A percentile compares a stretch with the other conserved stretches of the same genome.
phyloP scores from a whole-genome alignment of 2,113 vertebrate species.

The Axis porcinus region DNA sequence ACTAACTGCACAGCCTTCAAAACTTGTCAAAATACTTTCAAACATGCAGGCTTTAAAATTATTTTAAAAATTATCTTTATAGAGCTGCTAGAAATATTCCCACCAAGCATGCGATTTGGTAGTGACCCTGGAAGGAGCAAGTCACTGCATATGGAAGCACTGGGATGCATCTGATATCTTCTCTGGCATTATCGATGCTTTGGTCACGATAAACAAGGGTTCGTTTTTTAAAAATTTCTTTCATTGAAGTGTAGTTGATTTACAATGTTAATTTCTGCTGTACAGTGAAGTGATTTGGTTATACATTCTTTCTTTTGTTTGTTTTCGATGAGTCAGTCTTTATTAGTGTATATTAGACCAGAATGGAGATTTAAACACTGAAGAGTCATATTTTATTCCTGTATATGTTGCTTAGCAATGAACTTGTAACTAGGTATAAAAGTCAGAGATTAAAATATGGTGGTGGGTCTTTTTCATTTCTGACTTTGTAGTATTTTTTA shows the following conservation, averaged over 20 bases:
- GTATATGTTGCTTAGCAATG: neutral
- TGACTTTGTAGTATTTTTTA: neutral
- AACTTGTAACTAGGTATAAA: neutral
- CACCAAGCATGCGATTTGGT: neutral
- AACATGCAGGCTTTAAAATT: neutral
- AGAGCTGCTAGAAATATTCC: neutral
- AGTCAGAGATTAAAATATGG: neutral
- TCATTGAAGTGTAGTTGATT: neutral
- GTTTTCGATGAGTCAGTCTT: neutral
- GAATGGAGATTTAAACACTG: neutral
- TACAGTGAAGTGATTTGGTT: neutral
- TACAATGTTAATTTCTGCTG: neutral
- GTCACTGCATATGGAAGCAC: neutral
- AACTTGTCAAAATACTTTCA: constrained; percentile 46
- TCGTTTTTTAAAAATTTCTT: neutral
- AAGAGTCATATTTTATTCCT: neutral
- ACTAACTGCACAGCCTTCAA: neutral
- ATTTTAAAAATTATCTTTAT: constrained; percentile 18
- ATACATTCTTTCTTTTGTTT: neutral
- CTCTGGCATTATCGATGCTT: neutral
- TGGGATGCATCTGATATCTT: neutral
- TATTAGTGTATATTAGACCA: neutral
- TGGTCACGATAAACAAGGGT: neutral
- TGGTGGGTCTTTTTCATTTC: neutral
- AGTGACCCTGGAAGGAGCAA: neutral